Evolutionary conservation across 2,113 vertebrate species (phyloP).

Genomic region (Engraulis encrasicolus): DNA sequence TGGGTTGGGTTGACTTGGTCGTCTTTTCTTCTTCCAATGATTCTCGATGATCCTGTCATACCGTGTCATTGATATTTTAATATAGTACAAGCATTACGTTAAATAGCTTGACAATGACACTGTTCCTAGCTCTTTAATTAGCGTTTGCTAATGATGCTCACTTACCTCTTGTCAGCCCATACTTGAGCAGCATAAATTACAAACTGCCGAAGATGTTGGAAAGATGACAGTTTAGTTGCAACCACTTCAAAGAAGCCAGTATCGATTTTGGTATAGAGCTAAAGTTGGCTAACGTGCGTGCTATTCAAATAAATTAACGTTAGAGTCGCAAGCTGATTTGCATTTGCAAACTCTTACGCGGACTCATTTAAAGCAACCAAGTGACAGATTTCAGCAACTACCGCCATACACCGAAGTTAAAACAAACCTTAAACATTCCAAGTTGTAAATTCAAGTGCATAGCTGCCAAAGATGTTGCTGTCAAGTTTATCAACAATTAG

Average conservation of each 20-base stretch:
- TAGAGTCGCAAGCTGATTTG: background rate
- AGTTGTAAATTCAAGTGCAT: background rate
- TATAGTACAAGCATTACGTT: background rate
- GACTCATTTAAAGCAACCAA: background rate
- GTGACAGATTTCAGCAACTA: background rate
- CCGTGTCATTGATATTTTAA: background rate
- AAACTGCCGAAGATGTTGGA: background rate
- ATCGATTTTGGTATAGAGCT: background rate
- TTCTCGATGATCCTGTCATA: background rate
- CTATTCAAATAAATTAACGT: constrained; percentile 11
- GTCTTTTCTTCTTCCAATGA: background rate
- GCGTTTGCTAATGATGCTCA: background rate
- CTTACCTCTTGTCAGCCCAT: constrained; percentile 14
- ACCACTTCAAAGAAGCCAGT: background rate
- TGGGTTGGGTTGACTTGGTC: background rate
- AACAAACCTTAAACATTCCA: background rate
- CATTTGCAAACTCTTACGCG: background rate
- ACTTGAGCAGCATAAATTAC: background rate
- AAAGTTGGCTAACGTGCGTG: background rate
- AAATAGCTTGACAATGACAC: background rate
- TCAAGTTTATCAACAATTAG: background rate
- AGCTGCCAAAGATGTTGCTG: background rate
- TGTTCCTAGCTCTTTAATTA: background rate
- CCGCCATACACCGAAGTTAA: background rate
- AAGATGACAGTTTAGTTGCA: background rate